Evolutionary conservation across 1,140 invertebrate genomes (phyloP).

Genomic region (Drosophila mauritiana): DNA sequence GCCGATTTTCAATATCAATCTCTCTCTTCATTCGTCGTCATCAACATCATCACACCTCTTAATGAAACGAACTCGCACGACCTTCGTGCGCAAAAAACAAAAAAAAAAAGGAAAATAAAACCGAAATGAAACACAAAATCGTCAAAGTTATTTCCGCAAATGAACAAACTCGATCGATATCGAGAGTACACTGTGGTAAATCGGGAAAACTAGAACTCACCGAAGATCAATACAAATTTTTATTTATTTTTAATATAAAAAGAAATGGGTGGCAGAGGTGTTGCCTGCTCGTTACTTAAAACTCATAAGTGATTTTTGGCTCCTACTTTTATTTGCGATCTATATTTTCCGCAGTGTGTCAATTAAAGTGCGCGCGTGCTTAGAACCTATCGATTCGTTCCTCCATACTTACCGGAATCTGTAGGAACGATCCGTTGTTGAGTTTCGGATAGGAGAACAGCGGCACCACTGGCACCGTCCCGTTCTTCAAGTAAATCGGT

Average conservation of each 20-base stretch:
- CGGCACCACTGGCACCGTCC: slow-evolving; percentile 93
- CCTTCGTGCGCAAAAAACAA: slow-evolving; percentile 72
- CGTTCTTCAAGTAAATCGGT: slow-evolving; percentile 91
- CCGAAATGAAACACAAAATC: slow-evolving; percentile 66
- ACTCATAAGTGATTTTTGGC: no score
- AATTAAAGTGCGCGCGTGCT: slow-evolving; percentile 51
- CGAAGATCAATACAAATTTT: background rate
- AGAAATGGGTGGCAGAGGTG: no score
- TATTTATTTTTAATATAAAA: no score
- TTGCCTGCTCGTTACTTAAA: no score
- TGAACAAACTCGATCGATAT: slow-evolving; percentile 77
- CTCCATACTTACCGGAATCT: slow-evolving; percentile 91
- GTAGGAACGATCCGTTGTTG: slow-evolving; percentile 93
- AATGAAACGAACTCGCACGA: slow-evolving; percentile 79
- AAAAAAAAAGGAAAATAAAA: slow-evolving; percentile 42
- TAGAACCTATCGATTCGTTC: background rate
- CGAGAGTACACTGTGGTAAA: slow-evolving; percentile 43
- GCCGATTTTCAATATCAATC: slow-evolving; percentile 36
- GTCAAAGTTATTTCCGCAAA: slow-evolving; percentile 82
- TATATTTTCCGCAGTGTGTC: slow-evolving; percentile 10
- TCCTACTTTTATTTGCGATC: no score
- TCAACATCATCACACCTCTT: slow-evolving; percentile 76
- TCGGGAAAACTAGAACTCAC: slow-evolving; percentile 17
- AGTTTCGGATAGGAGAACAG: slow-evolving; percentile 92
- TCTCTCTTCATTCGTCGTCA: slow-evolving; percentile 45